Evolutionary conservation across 2,113 vertebrate species (phyloP), one percentile per base, ranked within the genome.

Genomic region (Oophaga pumilio): DNA sequence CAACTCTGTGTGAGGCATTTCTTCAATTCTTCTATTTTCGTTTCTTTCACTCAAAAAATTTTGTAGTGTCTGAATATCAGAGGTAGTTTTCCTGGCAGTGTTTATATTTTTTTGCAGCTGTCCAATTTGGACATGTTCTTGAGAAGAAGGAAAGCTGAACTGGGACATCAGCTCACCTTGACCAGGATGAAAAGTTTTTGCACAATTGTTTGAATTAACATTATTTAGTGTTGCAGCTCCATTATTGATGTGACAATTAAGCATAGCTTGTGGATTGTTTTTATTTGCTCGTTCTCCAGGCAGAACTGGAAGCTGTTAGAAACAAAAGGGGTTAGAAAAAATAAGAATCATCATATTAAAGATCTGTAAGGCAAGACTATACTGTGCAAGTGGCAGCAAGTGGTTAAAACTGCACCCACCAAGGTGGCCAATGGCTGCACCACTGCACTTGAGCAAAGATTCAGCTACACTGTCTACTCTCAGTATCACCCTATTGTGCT

Each of bases 61-160:
- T 9, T 73, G 78, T 5, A 87, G 77, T 8, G 86, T 87, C 4
- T 80, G 66, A 18, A 87, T 87, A 28, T 87, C 86, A 0, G 86
- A 87, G 15, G 68, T 87, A 33, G 86, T 87, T 87, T 87, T 87
- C 2, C 86, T 26, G 77, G 71, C 53, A 12, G 86, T 87, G 78
- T 87, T 87, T 15, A 81, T 59, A 57, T 87, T 87, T 73, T 87
- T 80, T 60, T 87, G 86, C n/a, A 81, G 76, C 15, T 87, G 85
- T 17, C 49, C 43, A 3, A 49, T 66, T 53, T 69, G 81, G 22
- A 10, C 49, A 7, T 69, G 49, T 0, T 83, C 81, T 26, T 18
- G 43, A 53, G 62, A 8, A 2, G 43, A 4, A 0, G 62, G 62
- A 0, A 11, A 5, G 9, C 43, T 50, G 24, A 69, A 53, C 62